Percentiles rank a stretch among this genome's conserved stretches.
These are phyloP conservation scores for Cremastinae sp. DNA, from an alignment of 2,888 invertebrate genomes.

Conservation along the genomic window DNA sequence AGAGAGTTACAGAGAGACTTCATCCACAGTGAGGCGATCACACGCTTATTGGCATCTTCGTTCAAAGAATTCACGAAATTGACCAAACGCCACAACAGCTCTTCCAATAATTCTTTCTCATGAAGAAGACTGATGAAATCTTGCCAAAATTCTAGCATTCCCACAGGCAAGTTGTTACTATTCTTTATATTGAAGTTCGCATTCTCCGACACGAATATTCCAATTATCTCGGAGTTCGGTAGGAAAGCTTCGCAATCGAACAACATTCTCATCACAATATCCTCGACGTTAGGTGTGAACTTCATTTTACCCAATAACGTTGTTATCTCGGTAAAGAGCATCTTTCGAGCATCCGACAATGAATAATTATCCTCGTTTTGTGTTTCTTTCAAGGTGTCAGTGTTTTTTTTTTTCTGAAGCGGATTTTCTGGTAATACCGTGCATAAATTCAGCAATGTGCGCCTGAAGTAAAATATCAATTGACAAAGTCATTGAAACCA, in stretches of 20 bases:
- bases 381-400: conserved; percentile 19
- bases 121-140: conserved; percentile 82
- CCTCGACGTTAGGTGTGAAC: conserved; percentile 63
- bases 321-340: conserved; percentile 72
- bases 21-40: conserved; percentile 82
- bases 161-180: conserved; percentile 67
- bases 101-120: conserved; percentile 81
- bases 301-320: conserved; percentile 68
- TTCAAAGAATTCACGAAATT: conserved; percentile 78
- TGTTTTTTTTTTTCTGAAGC: conserved; percentile 1
- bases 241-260: conserved; percentile 75
- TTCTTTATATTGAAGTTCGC: conserved; percentile 31
- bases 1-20: conserved; percentile 81
- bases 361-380: conserved; percentile 63
- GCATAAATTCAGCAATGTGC: conserved; percentile 67
- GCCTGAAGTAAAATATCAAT: conserved; percentile 57
- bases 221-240: conserved; percentile 69
- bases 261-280: conserved; percentile 70
- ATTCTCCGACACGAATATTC: conserved; percentile 65
- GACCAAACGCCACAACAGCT: conserved; percentile 81
- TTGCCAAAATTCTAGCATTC: conserved; percentile 81
- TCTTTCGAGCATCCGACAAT: conserved; percentile 64
- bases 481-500: background rate
- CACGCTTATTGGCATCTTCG: conserved; percentile 74
- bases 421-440: conserved; percentile 54